Evolutionary conservation across 1,140 invertebrate genomes (phyloP).

Genomic region (Triops cancriformis): DNA sequence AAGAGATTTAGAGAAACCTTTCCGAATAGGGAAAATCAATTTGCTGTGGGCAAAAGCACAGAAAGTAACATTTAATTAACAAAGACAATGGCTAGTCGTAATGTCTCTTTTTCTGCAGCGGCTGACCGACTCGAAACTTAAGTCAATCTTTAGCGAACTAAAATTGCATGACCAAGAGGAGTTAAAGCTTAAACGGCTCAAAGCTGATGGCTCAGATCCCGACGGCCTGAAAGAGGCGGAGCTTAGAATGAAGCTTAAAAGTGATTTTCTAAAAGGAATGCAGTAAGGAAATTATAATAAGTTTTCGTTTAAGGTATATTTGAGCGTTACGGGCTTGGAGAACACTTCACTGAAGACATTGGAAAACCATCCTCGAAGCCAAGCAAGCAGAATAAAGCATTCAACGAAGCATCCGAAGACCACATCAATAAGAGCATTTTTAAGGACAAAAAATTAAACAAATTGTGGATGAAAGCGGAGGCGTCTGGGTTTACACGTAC

Average conservation of each 20-base stretch:
- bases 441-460: constrained; percentile 80
- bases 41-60: constrained; percentile 72
- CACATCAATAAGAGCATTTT: constrained; percentile 67
- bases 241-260: constrained; percentile 65
- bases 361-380: constrained; percentile 47
- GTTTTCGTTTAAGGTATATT: constrained; percentile 53
- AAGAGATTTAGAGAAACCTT: constrained; percentile 61
- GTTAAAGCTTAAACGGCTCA: constrained; percentile 67
- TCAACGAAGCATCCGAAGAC: constrained; percentile 51
- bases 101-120: constrained; percentile 49
- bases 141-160: constrained; percentile 75
- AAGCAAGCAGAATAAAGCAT: constrained; percentile 42
- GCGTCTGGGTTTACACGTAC: constrained; percentile 64
- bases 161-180: constrained; percentile 90
- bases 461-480: constrained; percentile 83
- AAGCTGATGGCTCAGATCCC: constrained; percentile 71
- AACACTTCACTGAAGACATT: constrained; percentile 64
- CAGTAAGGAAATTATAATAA: background rate
- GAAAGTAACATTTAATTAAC: constrained; percentile 51
- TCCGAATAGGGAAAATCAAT: constrained; percentile 76
- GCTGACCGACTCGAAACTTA: constrained; percentile 70
- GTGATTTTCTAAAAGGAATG: constrained; percentile 36
- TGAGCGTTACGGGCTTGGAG: constrained; percentile 66
- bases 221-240: constrained; percentile 76
- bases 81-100: constrained; percentile 7